Evolutionary conservation across 2,113 vertebrate genomes (phyloP), one percentile per base, ranked within the genome.

Genomic region (Hassar affinis): DNA sequence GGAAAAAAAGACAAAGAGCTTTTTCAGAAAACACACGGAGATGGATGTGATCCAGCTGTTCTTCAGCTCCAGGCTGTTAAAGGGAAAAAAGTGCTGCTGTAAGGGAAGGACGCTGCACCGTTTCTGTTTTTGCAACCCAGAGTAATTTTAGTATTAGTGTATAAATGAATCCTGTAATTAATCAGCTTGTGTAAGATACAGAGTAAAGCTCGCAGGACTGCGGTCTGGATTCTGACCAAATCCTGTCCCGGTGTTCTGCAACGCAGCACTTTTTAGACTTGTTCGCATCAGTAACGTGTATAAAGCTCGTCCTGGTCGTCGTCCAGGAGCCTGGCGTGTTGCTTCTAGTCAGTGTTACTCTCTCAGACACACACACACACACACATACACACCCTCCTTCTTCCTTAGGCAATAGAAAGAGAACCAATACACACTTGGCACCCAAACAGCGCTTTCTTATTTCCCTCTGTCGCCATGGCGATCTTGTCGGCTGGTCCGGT

Each of bases 1-100:
- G n/a, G n/a, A n/a, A 20, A 4, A 12, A 18, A 45, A 78, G 64
- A 87, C 79, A 87, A 82, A 85, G 76, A 82, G 83, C 74, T 66
- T 74, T 75, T 85, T 81, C 59, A 68, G 20, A 81, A 77, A 78
- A 30, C 9, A 12, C 52, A 51, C 30, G 27, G 35, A 76, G 47
- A 66, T 42, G 33, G 38, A 35, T 17, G 4, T 15, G 35, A 33
- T 61, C 54, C 54, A 59, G 72, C 14, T 6, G 69, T 49, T 62
- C 38, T 77, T 68, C 18, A 33, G 49, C 49, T 62, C 74, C 1
- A 57, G 61, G 61, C 22, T 56, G 12, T 11, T 22, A 56, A 56
- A 22, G 47, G 47, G 47, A 49, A 11, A 6, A 11, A 17, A 38
- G 7, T 22, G 33, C 64, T 45, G 42, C 68, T 45, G 38, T 25